Evolutionary conservation across 2,888 invertebrate species (phyloP).

Genomic region (Thysanoteuthis rhombus): DNA sequence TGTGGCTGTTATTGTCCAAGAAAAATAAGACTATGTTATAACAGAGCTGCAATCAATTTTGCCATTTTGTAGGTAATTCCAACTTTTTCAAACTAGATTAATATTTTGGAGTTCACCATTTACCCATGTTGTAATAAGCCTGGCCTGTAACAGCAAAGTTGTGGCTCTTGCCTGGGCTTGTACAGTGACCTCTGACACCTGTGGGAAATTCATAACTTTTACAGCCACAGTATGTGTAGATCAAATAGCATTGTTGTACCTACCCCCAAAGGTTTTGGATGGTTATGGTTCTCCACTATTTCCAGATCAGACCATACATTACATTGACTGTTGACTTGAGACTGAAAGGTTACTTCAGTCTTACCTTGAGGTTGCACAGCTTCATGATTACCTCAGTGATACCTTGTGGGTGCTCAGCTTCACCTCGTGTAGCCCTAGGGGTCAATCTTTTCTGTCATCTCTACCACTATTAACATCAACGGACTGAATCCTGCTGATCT

Average conservation of each 20-base stretch:
- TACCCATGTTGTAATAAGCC: no score
- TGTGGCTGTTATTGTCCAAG: no score
- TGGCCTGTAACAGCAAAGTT: no score
- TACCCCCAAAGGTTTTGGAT: neutral
- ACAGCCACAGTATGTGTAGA: neutral
- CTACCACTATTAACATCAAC: neutral
- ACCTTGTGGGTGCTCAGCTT: neutral
- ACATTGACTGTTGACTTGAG: no score
- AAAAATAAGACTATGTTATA: no score
- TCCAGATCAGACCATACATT: neutral
- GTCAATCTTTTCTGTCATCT: neutral
- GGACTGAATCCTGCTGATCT: neutral
- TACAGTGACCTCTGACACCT: neutral
- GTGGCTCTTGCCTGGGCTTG: neutral
- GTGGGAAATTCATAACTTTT: neutral
- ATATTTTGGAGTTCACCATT: no score
- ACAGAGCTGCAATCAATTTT: no score
- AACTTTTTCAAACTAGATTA: no score
- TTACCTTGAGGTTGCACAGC: neutral
- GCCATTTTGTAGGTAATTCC: no score
- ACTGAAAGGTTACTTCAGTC: neutral
- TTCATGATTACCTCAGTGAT: neutral
- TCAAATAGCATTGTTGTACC: neutral
- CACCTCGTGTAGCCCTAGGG: neutral
- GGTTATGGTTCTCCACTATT: neutral